phyloP scores from a whole-genome alignment of 2,797 vertebrate species.

The Holocentrus rufus region DNA sequence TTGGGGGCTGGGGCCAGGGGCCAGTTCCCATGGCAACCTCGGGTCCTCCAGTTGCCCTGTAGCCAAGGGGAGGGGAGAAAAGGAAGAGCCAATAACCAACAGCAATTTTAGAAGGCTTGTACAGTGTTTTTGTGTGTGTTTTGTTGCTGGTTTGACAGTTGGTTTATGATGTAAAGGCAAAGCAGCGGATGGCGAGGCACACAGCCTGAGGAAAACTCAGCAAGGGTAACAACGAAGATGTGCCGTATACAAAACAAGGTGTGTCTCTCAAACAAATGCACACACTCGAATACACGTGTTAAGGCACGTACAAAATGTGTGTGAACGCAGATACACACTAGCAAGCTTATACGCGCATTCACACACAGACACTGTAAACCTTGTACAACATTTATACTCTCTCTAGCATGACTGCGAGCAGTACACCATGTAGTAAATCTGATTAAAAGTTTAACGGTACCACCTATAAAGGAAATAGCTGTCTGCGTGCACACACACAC shows the following conservation, averaged over 20 bases:
- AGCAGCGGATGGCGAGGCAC: conserved; percentile 66
- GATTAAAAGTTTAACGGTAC: conserved; percentile 72
- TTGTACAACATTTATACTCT: conserved; percentile 40
- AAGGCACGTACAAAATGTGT: conserved; percentile 47
- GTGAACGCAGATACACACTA: conserved; percentile 58
- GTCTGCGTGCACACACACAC: conserved; percentile 60
- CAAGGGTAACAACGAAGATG: conserved; percentile 54
- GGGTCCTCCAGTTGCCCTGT: conserved; percentile 84
- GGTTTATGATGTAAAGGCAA: conserved; percentile 67
- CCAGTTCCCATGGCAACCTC: conserved; percentile 96
- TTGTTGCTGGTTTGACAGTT: conserved; percentile 54
- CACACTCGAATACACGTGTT: conserved; percentile 43
- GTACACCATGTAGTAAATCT: conserved; percentile 59
- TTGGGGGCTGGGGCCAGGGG: conserved; percentile 97
- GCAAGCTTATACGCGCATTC: conserved; percentile 47
- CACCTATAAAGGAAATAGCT: conserved; percentile 69
- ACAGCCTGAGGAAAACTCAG: conserved; percentile 62
- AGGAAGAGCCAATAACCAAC: conserved; percentile 45
- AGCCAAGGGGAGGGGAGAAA: conserved; percentile 26
- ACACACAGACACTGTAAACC: conserved; percentile 7
- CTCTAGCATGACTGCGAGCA: conserved; percentile 37
- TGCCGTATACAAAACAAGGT: conserved; percentile 63
- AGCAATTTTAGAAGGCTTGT: conserved; percentile 54
- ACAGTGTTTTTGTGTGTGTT: conserved; percentile 25
- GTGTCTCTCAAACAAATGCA: conserved; percentile 61